Evolutionary conservation across 53 echinoderm and acorn worm genomes (phyloP).

Genomic region (Arbacia lixula): DNA sequence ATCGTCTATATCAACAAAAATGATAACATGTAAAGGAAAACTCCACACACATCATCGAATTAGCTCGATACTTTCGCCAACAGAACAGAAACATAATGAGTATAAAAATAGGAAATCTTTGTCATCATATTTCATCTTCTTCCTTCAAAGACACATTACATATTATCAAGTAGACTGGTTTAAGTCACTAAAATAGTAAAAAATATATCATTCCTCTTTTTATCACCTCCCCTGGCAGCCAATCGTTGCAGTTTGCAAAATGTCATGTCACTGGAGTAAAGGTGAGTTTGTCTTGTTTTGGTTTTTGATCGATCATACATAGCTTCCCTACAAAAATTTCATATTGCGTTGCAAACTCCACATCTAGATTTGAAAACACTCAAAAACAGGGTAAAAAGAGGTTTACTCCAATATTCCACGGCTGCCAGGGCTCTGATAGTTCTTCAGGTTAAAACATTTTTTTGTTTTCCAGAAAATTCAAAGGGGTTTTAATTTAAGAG

Average conservation of each 20-base stretch:
- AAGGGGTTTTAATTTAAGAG: constrained; percentile 60
- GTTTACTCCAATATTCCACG: constrained; percentile 23
- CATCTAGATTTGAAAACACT: constrained; percentile 1
- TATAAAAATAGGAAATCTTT: constrained; percentile 23
- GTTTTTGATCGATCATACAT: background rate
- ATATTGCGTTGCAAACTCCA: constrained; percentile 37
- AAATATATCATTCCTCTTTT: too few relatives aligned
- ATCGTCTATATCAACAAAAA: too few relatives aligned
- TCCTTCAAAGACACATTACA: constrained; percentile 15
- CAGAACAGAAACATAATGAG: background rate
- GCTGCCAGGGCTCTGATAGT: constrained; percentile 32
- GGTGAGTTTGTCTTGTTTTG: background rate
- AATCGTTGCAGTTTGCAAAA: too few relatives aligned
- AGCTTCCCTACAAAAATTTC: constrained; percentile 14
- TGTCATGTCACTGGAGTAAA: constrained; percentile 37
- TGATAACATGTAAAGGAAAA: too few relatives aligned
- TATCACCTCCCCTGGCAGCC: constrained; percentile 11
- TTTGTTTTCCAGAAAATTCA: constrained; percentile 9
- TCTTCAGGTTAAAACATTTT: background rate
- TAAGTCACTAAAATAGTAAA: constrained; percentile 12
- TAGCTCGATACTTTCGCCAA: too few relatives aligned
- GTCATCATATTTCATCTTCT: constrained; percentile 26
- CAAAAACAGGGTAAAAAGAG: constrained; percentile 9
- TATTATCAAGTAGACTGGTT: constrained; percentile 31
- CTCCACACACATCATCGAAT: too few relatives aligned